Evolutionary conservation across 2,113 vertebrate genomes (phyloP), one percentile per base, ranked within the genome.

Genomic region (Anguilla japonica): DNA sequence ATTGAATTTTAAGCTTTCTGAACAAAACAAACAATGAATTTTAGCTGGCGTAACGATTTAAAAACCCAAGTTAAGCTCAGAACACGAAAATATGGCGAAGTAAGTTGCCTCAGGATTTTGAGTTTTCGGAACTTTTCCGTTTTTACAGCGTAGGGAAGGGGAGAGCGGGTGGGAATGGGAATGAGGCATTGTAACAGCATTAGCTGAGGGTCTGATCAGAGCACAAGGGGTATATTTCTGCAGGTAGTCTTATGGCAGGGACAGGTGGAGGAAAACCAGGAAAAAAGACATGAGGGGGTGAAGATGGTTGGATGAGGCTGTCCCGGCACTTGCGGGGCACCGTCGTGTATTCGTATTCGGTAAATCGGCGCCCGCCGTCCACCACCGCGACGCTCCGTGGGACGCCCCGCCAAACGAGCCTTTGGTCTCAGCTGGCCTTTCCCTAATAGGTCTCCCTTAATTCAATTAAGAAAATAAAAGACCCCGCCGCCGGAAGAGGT

Each of bases 361-460:
- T 43, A 46, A 50, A 56, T 67, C 71, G 41, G 43, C 20, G 63
- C 46, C 50, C 22, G 22, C 20, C 26, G 41, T 5, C 79, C 11
- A 71, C 8, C 46, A 29, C 81, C 20, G 43, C 3, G 43, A 18
- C 29, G 60, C 86, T 78, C 67, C 13, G 41, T 43, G 5, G 86
- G 82, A 50, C 43, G 18, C 39, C 82, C 86, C 34, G 15, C 20
- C 41, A 87, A 79, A 83, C 79, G 67, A 87, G 67, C 82, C 81
- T 87, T 87, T 87, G 46, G 82, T 87, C 86, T 87, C 86, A 83
- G 86, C 75, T 82, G 86, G 86, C 34, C 46, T 46, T 83, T 57
- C 79, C 67, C 50, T 83, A 83, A 83, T 79, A 87, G 83, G 82
- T 87, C 71, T 41, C 46, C 41, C 63, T 87, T 87, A 83, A 87